Evolutionary conservation across 2,797 vertebrate species (phyloP).

Genomic region (Darevskia mixta): DNA sequence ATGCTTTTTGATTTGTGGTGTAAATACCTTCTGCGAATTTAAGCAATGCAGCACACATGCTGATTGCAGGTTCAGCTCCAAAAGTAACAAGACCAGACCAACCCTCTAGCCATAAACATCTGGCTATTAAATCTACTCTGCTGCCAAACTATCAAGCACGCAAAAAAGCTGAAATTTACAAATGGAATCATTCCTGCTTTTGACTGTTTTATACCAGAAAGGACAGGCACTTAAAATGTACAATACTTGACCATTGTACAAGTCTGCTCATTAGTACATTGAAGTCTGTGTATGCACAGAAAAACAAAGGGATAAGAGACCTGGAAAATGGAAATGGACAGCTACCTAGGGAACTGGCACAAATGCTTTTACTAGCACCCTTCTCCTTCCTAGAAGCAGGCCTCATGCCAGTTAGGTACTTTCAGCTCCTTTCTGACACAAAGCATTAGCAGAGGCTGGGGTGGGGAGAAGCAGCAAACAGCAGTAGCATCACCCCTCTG

Average conservation of each 20-base stretch:
- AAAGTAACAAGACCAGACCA: neutral
- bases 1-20: neutral
- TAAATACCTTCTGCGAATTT: neutral
- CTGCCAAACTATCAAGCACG: neutral
- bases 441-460: neutral
- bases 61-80: neutral
- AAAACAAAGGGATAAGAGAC: neutral
- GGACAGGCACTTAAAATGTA: slow-evolving; percentile 4
- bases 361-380: neutral
- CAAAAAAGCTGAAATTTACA: neutral
- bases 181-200: neutral
- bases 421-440: neutral
- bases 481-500: neutral
- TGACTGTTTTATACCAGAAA: neutral
- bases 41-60: neutral
- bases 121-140: neutral
- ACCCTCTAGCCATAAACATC: neutral
- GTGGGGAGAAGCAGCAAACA: neutral
- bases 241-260: neutral
- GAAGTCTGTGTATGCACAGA: too few species aligned
- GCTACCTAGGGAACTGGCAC: neutral
- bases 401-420: neutral
- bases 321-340: neutral
- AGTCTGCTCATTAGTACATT: neutral
- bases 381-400: neutral